Base-by-base conservation (phyloP, 2,888 invertebrate species). In the Celastrina argiolus region DNA sequence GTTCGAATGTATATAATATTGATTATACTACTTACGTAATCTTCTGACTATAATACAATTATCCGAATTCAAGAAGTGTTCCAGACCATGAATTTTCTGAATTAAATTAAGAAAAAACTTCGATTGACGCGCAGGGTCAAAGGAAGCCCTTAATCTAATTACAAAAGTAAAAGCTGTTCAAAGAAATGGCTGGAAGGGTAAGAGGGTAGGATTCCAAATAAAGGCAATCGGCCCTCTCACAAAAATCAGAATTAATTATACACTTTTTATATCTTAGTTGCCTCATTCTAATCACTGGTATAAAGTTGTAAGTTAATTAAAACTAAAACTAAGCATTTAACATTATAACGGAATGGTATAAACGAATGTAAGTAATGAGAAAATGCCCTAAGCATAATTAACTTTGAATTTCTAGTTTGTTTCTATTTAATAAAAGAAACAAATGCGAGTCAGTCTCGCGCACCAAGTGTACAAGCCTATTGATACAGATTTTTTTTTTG, bases 111-210 rank as follows among this genome's bases (percentile, higher is more conserved):
- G 22, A 51, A 61, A 36, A 61, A 39, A 61, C 36, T 39, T 61
- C 61, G 22, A 39, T 36, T 3, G 22, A 16, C 61, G 22, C 56
- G 41, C 16, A 56, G 56, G 51, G 65, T 67, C 34, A 68, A 69
- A 67, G 58, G 59, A 68, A 68, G 66, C 36, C 66, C 28, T 41
- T 67, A 69, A 70, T 68, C 66, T 71, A 69, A 71, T 69, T 69
- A 69, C 67, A 71, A 71, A 59, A 66, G 68, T 68, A 67, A 66
- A 63, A 67, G 66, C 68, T 63, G 67, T 67, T 64, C 64, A 66
- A 65, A 68, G 63, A 31, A 66, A 68, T 63, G 63, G 66, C 64
- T 64, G 56, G 63, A 63, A 64, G 51, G 34, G 64, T 51, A 34
- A 64, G 64, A 45, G 28, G 61, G 36, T 12, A 61, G 39, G 39